Evolutionary conservation across 2,113 vertebrate species (phyloP).

Genomic region (Diglossa brunneiventris): DNA sequence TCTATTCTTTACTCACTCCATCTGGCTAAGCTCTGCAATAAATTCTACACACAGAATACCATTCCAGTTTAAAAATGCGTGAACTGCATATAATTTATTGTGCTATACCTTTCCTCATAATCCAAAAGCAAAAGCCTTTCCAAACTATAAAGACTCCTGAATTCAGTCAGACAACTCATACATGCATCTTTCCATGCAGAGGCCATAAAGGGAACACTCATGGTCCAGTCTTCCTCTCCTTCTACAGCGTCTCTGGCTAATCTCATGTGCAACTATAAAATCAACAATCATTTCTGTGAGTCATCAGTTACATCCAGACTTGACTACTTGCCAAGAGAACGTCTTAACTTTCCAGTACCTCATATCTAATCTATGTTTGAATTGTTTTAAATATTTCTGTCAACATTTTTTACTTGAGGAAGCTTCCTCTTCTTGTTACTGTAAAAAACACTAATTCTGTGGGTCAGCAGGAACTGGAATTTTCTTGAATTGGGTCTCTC

Average conservation of each 20-base stretch:
- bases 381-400: neutral
- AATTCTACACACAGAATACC: neutral
- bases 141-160: neutral
- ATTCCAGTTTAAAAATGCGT: neutral
- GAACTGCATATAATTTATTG: neutral
- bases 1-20: neutral
- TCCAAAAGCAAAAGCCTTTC: neutral
- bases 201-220: neutral
- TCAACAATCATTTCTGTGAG: neutral
- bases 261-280: neutral
- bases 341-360: neutral
- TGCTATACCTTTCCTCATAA: neutral
- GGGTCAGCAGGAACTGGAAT: neutral
- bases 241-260: neutral
- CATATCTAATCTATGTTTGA: neutral
- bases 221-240: neutral
- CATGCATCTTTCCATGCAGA: neutral
- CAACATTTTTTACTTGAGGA: neutral
- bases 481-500: neutral
- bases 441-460: neutral
- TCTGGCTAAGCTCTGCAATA: neutral
- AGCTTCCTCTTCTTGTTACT: neutral
- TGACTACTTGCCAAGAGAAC: neutral
- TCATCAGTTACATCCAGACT: neutral
- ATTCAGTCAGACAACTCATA: neutral